These are phyloP conservation scores for Ia io DNA, from an alignment of 2,113 vertebrate species.

Conservation along the genomic window DNA sequence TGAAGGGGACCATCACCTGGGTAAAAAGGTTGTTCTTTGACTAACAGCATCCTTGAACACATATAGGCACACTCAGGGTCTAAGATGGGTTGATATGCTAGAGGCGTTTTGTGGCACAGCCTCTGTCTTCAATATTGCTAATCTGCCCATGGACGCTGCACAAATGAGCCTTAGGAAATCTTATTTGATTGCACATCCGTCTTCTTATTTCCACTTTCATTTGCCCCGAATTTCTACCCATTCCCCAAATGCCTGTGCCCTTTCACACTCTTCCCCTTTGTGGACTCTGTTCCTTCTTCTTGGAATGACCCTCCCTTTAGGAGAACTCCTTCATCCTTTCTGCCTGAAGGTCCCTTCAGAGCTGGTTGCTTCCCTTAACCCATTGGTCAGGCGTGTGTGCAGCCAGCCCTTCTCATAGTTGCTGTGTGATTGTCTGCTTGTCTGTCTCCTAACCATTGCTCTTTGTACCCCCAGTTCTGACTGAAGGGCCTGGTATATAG, in stretches of 20 bases:
- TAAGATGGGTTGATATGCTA: background rate
- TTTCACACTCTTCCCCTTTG: background rate
- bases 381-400: background rate
- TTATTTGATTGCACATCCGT: background rate
- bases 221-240: background rate
- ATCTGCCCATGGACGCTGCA: rapidly evolving
- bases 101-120: background rate
- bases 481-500: background rate
- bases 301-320: background rate
- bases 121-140: background rate
- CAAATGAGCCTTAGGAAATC: background rate
- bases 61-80: rapidly evolving
- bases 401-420: background rate
- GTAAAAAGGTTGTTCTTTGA: background rate
- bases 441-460: background rate
- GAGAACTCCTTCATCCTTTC: background rate
- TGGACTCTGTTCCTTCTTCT: background rate
- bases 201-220: background rate
- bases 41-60: background rate
- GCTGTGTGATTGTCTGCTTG: background rate
- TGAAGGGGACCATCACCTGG: background rate
- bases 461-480: background rate
- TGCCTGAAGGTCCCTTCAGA: background rate
- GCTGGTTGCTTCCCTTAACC: background rate
- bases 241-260: background rate